Conservation (phyloP, 2,888 invertebrate genomes). For the Ferrisia virgata region DNA sequence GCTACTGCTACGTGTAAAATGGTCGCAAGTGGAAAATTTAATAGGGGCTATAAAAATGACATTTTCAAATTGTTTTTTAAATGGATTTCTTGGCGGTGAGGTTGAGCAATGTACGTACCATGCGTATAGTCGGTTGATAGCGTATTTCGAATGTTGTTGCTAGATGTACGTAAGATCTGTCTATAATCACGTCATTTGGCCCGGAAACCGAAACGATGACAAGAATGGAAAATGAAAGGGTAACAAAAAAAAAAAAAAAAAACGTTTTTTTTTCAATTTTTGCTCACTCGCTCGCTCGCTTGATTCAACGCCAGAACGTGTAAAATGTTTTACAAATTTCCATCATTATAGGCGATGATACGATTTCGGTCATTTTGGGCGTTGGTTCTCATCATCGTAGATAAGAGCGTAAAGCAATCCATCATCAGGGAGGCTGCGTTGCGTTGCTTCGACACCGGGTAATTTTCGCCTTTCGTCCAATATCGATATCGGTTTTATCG, state of each 20-base stretch:
- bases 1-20: too few relatives aligned
- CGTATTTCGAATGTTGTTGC: too few relatives aligned
- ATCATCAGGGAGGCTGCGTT: background rate
- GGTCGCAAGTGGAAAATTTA: background rate
- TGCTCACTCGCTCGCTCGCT: too few relatives aligned
- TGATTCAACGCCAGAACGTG: too few relatives aligned
- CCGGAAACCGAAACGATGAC: background rate
- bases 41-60: constrained; percentile 11
- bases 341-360: constrained; percentile 12
- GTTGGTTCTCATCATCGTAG: background rate
- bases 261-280: constrained; percentile 12
- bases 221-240: background rate
- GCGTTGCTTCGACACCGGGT: background rate
- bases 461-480: background rate
- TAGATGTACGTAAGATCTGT: background rate
- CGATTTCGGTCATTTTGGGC: constrained; percentile 22
- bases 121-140: background rate
- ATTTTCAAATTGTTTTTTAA: constrained; percentile 26
- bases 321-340: constrained; percentile 9
- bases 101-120: background rate
- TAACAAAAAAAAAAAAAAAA: too few relatives aligned
- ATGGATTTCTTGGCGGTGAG: background rate
- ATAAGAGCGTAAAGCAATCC: background rate
- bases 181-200: constrained; percentile 14
- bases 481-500: background rate